Evolutionary conservation across 2,797 vertebrate genomes (phyloP).

Genomic region (Poeciliopsis presidionis): DNA sequence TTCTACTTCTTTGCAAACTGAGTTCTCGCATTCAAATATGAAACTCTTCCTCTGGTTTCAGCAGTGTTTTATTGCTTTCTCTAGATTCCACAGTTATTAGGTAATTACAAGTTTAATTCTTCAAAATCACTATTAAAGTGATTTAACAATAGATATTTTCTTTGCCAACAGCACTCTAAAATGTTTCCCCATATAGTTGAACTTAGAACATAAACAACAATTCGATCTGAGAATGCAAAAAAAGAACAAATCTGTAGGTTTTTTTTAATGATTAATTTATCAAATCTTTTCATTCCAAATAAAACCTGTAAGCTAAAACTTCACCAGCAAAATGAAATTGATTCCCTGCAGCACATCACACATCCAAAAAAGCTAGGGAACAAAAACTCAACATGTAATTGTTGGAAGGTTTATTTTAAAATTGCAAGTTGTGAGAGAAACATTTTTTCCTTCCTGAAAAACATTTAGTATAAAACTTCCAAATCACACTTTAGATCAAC

Average conservation of each 20-base stretch:
- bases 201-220: background rate
- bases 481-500: background rate
- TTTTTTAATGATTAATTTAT: background rate
- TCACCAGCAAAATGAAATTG: background rate
- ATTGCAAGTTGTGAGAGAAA: background rate
- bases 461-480: background rate
- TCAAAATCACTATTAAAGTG: background rate
- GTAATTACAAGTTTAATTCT: background rate
- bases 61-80: background rate
- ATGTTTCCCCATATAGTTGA: background rate
- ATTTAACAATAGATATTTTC: background rate
- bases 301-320: background rate
- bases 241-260: background rate
- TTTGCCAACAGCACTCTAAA: background rate
- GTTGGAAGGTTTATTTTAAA: background rate
- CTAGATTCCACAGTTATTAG: background rate
- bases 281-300: background rate
- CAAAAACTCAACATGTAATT: background rate
- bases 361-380: background rate
- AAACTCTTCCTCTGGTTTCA: background rate
- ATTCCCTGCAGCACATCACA: background rate
- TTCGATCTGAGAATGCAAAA: background rate
- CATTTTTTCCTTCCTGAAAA: background rate
- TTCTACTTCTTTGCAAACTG: background rate
- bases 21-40: background rate